phyloP scores from a whole-genome alignment of 1,140 invertebrate genomes.

The Coboldia fuscipes region DNA sequence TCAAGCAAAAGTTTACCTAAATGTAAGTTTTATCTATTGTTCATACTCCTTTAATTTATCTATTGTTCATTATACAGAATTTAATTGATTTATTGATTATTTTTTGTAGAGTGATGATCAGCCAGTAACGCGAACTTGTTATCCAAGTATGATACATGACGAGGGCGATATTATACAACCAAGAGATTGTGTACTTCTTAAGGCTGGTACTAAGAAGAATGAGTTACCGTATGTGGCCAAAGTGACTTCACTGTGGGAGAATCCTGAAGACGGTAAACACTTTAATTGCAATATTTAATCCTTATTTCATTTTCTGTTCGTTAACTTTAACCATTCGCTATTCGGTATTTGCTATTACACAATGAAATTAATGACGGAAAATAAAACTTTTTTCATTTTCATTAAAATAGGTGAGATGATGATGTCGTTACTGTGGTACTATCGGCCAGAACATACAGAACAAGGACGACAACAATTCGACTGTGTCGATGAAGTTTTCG shows the following conservation, averaged over 20 bases:
- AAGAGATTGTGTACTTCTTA: constrained; percentile 72
- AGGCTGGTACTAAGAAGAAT: constrained; percentile 58
- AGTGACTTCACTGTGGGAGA: constrained; percentile 83
- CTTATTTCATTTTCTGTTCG: not conserved
- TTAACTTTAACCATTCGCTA: too few species aligned
- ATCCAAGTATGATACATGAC: constrained; percentile 66
- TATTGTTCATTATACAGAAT: not conserved
- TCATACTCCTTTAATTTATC: constrained; percentile 1
- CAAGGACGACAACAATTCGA: constrained; percentile 55
- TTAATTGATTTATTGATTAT: constrained; percentile 4
- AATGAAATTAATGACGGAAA: too few species aligned
- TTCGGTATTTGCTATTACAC: too few species aligned
- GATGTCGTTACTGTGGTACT: constrained; percentile 93
- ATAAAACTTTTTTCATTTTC: not conserved
- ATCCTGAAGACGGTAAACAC: constrained; percentile 66
- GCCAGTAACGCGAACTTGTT: constrained; percentile 53
- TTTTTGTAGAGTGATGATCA: constrained; percentile 57
- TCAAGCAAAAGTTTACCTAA: constrained; percentile 65
- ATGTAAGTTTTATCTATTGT: constrained; percentile 35
- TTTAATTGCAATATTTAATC: not conserved
- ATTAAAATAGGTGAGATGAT: constrained; percentile 70
- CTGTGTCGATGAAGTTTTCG: constrained; percentile 80
- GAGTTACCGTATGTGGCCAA: constrained; percentile 88
- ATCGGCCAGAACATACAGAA: constrained; percentile 91
- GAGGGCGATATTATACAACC: constrained; percentile 67